Base-by-base conservation (phyloP, 2,888 invertebrate species). In the Pandemis corylana region DNA sequence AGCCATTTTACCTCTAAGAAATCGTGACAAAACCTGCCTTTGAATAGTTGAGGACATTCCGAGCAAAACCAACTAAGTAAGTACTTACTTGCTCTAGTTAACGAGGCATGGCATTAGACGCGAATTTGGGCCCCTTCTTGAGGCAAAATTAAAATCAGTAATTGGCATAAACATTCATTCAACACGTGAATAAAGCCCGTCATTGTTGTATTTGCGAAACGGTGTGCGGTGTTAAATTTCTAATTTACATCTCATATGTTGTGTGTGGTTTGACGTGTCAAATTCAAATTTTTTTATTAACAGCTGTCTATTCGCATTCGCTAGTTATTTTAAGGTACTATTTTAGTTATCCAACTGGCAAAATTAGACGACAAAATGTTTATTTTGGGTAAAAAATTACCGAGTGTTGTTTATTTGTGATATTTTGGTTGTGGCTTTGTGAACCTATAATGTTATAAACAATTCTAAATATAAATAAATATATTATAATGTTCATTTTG, bases 181-280 rank as follows among this genome's bases (percentile, higher is more conserved):
- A 28, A 28, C 46, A 59, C 20, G 49, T 51, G 44, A 28, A 62
- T 68, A 66, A 68, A 68, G 62, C 10, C 42, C 44, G 53, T 10
- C 53, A 63, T 67, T 70, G 66, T 75, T 67, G 62, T 67, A 20
- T 63, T 68, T 71, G 63, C 66, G 75, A 70, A 75, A 74, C 73
- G 65, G 65, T 66, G 66, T 59, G 51, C 66, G 66, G 70, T 71
- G 66, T 75, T 51, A 67, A 66, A 71, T 70, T 75, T 71, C 66
- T 28, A 71, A 75, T 75, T 75, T 61, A 70, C 74, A 74, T 74
- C 67, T 70, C 65, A 46, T 53, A 76, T 76, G 68, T 71, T 65
- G 64, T 42, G 59, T 44, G 46, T 42, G 13, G 64, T n/a, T 68
- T 44, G 63, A 78, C 63, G 71, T 67, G 15, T 41, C 9, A 41